These are phyloP conservation scores for Alosa alosa DNA, from an alignment of 2,113 vertebrate genomes.

Conservation along the genomic window DNA sequence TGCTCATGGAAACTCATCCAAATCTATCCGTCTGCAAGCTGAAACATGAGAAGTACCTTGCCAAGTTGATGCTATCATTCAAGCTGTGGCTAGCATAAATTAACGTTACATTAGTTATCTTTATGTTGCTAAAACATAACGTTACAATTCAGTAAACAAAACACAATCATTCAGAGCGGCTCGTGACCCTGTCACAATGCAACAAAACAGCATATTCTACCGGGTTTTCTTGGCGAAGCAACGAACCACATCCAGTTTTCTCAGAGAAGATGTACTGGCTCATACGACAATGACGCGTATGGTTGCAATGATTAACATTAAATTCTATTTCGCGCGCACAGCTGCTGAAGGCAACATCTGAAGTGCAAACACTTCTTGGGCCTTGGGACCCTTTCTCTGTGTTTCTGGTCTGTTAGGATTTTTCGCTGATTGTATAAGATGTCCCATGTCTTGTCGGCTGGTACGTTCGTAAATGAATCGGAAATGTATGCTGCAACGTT, in stretches of 20 bases:
- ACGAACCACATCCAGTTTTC: background rate
- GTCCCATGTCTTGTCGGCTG: background rate
- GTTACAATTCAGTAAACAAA: background rate
- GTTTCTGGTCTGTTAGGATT: background rate
- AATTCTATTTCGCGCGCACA: background rate
- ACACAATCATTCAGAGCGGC: background rate
- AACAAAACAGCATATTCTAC: background rate
- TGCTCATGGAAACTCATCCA: background rate
- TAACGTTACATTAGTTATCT: background rate
- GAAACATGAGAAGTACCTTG: no score
- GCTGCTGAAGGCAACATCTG: background rate
- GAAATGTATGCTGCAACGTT: background rate
- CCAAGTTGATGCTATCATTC: no score
- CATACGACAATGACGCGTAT: background rate
- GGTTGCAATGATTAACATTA: background rate
- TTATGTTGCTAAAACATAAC: background rate
- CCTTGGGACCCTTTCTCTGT: background rate
- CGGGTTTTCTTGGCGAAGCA: background rate
- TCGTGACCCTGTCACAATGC: background rate
- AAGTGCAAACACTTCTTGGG: background rate
- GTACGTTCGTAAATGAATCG: background rate
- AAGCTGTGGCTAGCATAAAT: background rate
- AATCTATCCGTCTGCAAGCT: background rate
- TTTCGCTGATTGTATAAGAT: background rate
- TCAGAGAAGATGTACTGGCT: background rate